Evolutionary conservation across 2,888 invertebrate genomes (phyloP), one percentile per base, ranked within the genome.

Genomic region (Geotrupes spiniger): DNA sequence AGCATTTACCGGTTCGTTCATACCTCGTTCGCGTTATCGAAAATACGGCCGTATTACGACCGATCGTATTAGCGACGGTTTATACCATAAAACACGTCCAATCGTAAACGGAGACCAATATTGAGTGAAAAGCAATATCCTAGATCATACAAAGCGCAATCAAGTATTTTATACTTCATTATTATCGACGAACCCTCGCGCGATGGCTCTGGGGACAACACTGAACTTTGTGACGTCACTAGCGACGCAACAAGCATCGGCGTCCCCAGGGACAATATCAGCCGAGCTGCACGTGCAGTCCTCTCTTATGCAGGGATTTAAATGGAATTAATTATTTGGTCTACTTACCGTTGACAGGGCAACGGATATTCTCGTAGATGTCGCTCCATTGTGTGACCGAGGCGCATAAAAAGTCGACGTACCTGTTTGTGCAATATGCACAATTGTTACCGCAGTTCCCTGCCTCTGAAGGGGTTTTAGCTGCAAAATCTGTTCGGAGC

Each of bases 101-200:
- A 49, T 54, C 54, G 54, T 54, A 54, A 54, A 54, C 40, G 49
- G 37, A 37, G 44, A 46, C 46, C 51, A 52, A 54, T 56, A 54
- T 56, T 51, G 56, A 53, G 51, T 52, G 51, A 52, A 58, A 62
- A 55, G 57, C 60, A 64, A 63, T 63, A 61, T 61, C 56, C 51
- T 60, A 59, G 64, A 64, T 65, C 63, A 64, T 64, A 65, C 64
- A 62, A 59, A 61, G 60, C 60, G 63, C 61, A 65, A 65, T 65
- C 65, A 65, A 63, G 61, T 61, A 58, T 63, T 66, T 66, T 65
- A 62, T 64, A 65, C 63, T 64, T 61, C 59, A 59, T 63, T 62
- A 65, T 64, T 63, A 60, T 15, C 37, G 28, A 38, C 28, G n/a
- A n/a, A n/a, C n/a, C n/a, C n/a, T 21, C 31, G 12, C 12, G 40